phyloP scores from a whole-genome alignment of 1,140 invertebrate genomes.

The Heliothis subflexa region DNA sequence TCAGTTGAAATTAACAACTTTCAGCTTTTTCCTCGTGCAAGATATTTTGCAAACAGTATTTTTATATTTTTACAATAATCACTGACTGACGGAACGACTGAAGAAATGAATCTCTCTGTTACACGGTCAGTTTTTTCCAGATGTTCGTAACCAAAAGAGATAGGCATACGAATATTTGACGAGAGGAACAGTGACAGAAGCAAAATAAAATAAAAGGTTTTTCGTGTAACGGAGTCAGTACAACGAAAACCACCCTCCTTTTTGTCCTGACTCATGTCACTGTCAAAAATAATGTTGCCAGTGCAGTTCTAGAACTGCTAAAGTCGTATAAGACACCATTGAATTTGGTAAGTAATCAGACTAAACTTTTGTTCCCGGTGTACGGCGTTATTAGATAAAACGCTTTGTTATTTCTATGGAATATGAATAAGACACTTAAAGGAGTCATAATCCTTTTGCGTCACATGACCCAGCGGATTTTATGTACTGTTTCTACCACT shows the following conservation, averaged over 20 bases:
- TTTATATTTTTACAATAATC: conserved; percentile 7
- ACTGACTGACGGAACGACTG: conserved; percentile 7
- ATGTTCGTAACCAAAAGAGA: background rate
- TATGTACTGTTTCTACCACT: too few species aligned
- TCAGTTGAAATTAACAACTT: conserved; percentile 32
- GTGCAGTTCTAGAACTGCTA: background rate
- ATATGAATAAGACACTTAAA: too few species aligned
- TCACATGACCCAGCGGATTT: too few species aligned
- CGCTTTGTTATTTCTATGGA: too few species aligned
- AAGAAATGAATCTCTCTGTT: background rate
- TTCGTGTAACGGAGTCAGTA: conserved; percentile 10
- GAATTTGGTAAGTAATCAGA: too few species aligned
- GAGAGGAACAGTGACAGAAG: background rate
- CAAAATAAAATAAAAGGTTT: too few species aligned
- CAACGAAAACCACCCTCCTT: background rate
- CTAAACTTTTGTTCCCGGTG: too few species aligned
- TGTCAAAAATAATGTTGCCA: conserved; percentile 23
- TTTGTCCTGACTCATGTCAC: background rate
- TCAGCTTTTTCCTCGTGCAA: conserved; percentile 49
- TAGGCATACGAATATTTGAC: too few species aligned
- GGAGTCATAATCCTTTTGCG: background rate
- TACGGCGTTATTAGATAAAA: too few species aligned
- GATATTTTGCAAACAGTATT: conserved; percentile 11
- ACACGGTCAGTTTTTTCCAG: background rate
- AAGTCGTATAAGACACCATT: background rate